Conservation (phyloP, 2,888 invertebrate species). For the Melitaea athalia region DNA sequence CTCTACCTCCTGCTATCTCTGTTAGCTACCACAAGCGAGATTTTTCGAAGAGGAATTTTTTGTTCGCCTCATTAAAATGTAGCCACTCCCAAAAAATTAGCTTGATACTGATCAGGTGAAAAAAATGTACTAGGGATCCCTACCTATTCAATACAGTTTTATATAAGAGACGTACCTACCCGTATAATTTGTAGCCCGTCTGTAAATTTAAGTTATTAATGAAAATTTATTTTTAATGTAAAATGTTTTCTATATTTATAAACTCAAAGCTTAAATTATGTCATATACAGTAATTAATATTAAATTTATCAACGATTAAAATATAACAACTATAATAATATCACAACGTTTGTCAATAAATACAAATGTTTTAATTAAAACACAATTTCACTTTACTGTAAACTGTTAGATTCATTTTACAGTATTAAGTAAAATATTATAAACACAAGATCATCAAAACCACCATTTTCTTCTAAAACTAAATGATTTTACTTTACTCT, state of each 20-base stretch:
- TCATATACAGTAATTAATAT: neutral
- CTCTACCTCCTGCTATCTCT: too few species aligned
- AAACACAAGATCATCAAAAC: constrained; percentile 17
- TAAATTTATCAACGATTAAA: neutral
- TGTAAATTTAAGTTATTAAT: too few species aligned
- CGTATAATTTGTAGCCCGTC: too few species aligned
- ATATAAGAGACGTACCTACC: too few species aligned
- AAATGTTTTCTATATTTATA: neutral
- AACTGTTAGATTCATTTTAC: constrained; percentile 1
- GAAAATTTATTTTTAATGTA: neutral
- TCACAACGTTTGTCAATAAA: constrained; percentile 17
- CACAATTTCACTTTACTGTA: too few species aligned
- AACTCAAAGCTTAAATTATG: neutral
- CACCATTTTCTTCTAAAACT: constrained; percentile 44
- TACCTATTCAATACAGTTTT: too few species aligned
- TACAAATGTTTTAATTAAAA: neutral
- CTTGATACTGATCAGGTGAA: too few species aligned
- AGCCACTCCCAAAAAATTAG: too few species aligned
- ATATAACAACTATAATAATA: neutral
- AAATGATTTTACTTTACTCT: constrained; percentile 58
- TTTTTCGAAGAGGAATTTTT: too few species aligned
- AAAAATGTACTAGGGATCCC: too few species aligned
- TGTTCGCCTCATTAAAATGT: too few species aligned
- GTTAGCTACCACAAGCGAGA: too few species aligned
- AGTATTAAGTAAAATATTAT: neutral